Evolutionary conservation across 2,888 invertebrate species (phyloP).

Genomic region (Prionchulus punctatus): DNA sequence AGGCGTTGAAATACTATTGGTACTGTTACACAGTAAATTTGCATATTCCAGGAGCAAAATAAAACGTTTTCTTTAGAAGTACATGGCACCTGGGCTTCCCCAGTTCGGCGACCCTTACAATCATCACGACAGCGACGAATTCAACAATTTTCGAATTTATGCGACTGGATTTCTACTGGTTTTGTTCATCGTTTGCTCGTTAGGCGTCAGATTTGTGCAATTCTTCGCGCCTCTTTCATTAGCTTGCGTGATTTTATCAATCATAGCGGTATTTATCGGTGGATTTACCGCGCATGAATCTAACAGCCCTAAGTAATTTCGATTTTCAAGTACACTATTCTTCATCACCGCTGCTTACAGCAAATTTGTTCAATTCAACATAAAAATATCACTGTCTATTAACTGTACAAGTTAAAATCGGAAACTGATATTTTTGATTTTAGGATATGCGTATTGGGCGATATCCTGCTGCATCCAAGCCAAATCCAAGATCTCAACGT

Average conservation of each 20-base stretch:
- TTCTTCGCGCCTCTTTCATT: slow-evolving; percentile 92
- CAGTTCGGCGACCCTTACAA: slow-evolving; percentile 44
- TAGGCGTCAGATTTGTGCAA: slow-evolving; percentile 96
- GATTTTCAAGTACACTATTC: no score
- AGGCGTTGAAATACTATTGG: slow-evolving; percentile 16
- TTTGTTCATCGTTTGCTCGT: slow-evolving; percentile 67
- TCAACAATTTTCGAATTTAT: slow-evolving; percentile 94
- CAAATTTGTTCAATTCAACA: no score
- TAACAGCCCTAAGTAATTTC: slow-evolving; percentile 56
- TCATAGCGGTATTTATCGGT: slow-evolving; percentile 83
- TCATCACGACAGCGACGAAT: slow-evolving; percentile 51
- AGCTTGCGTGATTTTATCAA: slow-evolving; percentile 86
- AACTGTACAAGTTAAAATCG: no score
- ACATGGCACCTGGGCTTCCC: slow-evolving; percentile 74
- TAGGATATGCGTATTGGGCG: slow-evolving; percentile 84
- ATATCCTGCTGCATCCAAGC: slow-evolving; percentile 49
- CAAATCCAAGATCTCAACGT: slow-evolving; percentile 17
- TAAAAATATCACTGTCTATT: no score
- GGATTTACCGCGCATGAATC: slow-evolving; percentile 57
- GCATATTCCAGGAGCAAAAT: slow-evolving; percentile 14
- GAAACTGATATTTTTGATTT: slow-evolving; percentile 26
- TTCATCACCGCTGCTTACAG: no score
- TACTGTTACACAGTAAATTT: no score
- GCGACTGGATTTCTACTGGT: slow-evolving; percentile 70
- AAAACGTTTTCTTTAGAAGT: slow-evolving; percentile 48